Base-by-base conservation (phyloP, 2,113 vertebrate species). In the Cyanoderma ruficeps region DNA sequence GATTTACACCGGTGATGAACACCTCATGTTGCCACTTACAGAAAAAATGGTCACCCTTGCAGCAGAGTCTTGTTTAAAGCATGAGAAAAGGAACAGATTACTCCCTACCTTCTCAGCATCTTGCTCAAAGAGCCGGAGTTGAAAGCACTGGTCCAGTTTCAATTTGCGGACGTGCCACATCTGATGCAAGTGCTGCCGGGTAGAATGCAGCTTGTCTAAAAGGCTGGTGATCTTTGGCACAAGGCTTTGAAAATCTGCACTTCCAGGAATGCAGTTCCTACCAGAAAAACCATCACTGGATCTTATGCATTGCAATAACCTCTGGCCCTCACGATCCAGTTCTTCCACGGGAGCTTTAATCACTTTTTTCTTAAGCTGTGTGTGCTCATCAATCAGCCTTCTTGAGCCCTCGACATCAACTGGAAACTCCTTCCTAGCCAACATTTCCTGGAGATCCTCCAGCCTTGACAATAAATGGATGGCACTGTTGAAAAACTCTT, bases 81-180 rank as follows among this genome's bases (percentile, higher is more conserved):
- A 35, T 25, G 57, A 70, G 57, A 74, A 74, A 93, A 84, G 41
- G 33, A 90, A 71, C 15, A 78, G 23, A 18, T 47, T 19, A 50
- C 64, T 57, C 20, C 98, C 96, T 97, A 99, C 99, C 98, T 99
- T 99, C 96, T 99, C 99, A 4, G 99, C 99, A 46, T 99, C 99
- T 95, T 99, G 99, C 85, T 99, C 99, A 28, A 99, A 99, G 64
- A 99, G 99, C 24, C 99, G 98, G 37, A 99, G 98, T 97, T 99
- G 99, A 96, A 99, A 99, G 93, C 99, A 99, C 97, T 99, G 99
- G 97, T 99, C 99, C 93, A 99, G 96, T 96, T 99, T 99, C 96
- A 99, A 96, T 89, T 99, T 99, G 90, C 99, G 98, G 42, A 99
- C 98, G 1, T 99, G 99, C 99, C 99, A 99, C 98, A 99, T 99